Evolutionary conservation across 2,113 vertebrate genomes (phyloP).

Genomic region (Oncorhynchus gorbuscha): DNA sequence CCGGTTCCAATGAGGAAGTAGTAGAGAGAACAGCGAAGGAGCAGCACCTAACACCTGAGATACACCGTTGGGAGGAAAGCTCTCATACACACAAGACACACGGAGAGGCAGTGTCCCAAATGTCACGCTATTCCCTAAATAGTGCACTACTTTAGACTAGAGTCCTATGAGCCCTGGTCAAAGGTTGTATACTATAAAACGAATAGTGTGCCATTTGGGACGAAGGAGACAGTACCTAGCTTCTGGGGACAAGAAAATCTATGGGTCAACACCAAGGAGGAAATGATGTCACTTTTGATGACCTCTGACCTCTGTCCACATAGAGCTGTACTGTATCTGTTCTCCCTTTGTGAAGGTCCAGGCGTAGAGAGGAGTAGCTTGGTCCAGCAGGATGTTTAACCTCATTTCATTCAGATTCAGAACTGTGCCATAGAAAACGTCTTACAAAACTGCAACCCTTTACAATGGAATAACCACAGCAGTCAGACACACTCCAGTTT

Average conservation of each 20-base stretch:
- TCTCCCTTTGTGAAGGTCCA: constrained; percentile 28
- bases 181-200: no score
- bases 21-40: constrained; percentile 62
- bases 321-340: neutral
- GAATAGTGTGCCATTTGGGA: no score
- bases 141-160: no score
- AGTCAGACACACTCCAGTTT: constrained; percentile 25
- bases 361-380: constrained; percentile 31
- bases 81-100: constrained; percentile 49
- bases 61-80: constrained; percentile 57
- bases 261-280: constrained; percentile 37
- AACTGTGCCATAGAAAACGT: constrained; percentile 35
- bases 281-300: constrained; percentile 18
- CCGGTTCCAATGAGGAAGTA: constrained; percentile 35
- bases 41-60: constrained; percentile 81
- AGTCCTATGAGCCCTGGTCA: no score
- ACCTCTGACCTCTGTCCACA: constrained; percentile 11
- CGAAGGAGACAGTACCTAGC: constrained; percentile 22
- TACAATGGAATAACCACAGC: constrained; percentile 37
- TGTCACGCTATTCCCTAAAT: no score
- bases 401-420: constrained; percentile 23
- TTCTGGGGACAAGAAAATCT: constrained; percentile 42
- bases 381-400: constrained; percentile 17
- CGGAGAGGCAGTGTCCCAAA: neutral
- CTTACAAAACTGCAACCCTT: constrained; percentile 32